phyloP scores from a whole-genome alignment of 2,797 vertebrate genomes.

The Podargus strigoides region DNA sequence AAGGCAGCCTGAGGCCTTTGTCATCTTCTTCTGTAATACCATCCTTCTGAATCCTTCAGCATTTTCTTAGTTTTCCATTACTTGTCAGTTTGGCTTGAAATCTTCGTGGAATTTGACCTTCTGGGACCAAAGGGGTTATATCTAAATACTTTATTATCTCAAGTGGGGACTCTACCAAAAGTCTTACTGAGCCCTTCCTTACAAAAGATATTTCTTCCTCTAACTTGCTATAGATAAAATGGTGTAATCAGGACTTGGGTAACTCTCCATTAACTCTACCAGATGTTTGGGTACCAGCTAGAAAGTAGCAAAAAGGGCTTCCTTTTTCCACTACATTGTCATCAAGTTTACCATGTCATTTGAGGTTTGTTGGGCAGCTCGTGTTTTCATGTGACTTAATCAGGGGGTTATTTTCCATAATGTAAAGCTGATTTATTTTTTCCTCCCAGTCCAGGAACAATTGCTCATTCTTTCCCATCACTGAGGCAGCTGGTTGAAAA shows the following conservation, averaged over 20 bases:
- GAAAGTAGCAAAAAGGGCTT: background rate
- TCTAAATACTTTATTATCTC: background rate
- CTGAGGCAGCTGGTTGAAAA: background rate
- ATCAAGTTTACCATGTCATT: background rate
- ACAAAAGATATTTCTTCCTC: background rate
- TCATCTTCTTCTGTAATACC: background rate
- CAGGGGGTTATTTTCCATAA: background rate
- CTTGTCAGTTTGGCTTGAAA: background rate
- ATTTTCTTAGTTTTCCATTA: background rate
- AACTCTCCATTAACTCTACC: background rate
- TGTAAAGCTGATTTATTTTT: background rate
- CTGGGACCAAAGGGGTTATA: background rate
- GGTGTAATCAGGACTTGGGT: background rate
- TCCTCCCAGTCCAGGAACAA: background rate
- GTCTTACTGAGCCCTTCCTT: background rate
- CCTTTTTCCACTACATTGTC: background rate
- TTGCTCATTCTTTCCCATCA: constrained; percentile 37
- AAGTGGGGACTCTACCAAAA: background rate
- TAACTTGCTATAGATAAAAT: background rate
- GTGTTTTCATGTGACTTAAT: background rate
- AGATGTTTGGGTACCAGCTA: background rate
- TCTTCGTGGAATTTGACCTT: background rate
- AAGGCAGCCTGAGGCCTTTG: background rate
- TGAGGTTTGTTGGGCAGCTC: background rate
- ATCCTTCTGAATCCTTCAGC: background rate